Base-by-base conservation (phyloP, 30 jellyfish, hydroid and myxozoan genomes). In the Kudoa iwatai region DNA sequence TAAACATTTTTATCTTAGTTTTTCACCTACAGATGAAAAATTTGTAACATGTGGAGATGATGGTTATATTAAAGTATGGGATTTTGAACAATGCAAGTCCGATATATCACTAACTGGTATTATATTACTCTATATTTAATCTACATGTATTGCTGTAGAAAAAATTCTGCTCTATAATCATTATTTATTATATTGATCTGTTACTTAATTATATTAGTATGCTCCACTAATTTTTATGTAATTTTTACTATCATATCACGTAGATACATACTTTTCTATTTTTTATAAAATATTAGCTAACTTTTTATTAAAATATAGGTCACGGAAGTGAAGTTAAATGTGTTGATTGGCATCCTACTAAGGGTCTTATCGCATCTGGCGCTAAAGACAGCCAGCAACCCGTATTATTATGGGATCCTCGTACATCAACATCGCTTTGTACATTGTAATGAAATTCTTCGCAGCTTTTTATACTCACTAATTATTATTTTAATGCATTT, bases 331-430 rank as follows among this genome's bases (percentile, higher is more conserved):
- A 77, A 49, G 88, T 77, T 35, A 77, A 77, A 43, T 63, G 88
- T 32, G 54, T 77, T 31, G 88, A 59, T 17, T 77, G 96, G 96
- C 88, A 77, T 49, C 88, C 96, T 10, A 32, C 83, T 1, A 77
- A 64, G 51, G 59, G 88, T 24, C 68, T 77, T 21, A 53, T 77
- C 3, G 96, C 65, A 11, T 56, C 96, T 16, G 96, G 96, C 17
- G 55, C 85, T 49, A 77, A 77, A 51, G 96, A 77, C 83, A 62
- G 88, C 38, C 96, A 77, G 19, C 96, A 77, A 61, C 96, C 96
- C 17, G 48, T 77, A 33, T 61, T 61, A 25, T 42, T 77, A 24
- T 77, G 96, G 96, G 96, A 77, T 25, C 96, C 96, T 10, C 56
- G 54, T 21, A 25, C 74, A 2, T 85, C 85, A 1, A 17, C 55